Evolutionary conservation across 2,797 vertebrate species (phyloP).

Genomic region (Nothura maculosa): DNA sequence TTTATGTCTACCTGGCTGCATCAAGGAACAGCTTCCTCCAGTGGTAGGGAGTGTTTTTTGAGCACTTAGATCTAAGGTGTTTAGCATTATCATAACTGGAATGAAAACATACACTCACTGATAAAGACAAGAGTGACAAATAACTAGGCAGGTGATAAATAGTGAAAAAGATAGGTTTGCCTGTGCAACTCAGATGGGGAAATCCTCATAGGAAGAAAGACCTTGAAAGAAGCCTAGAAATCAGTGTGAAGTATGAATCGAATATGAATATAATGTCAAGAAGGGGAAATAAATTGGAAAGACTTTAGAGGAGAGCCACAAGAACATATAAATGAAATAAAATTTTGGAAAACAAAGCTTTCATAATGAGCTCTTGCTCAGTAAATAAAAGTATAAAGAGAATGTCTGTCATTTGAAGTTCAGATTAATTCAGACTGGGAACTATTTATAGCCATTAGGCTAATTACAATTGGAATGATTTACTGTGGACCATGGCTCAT

Average conservation of each 20-base stretch:
- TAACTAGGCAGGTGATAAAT: neutral
- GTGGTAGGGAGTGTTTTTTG: neutral
- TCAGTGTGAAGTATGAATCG: neutral
- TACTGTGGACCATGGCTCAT: neutral
- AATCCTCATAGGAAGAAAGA: neutral
- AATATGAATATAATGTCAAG: neutral
- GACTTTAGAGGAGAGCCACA: neutral
- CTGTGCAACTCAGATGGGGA: neutral
- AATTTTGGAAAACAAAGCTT: constrained; percentile 24
- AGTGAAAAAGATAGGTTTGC: neutral
- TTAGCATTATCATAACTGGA: neutral
- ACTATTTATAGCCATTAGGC: constrained; percentile 5
- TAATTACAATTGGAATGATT: constrained; percentile 41
- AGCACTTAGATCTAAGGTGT: neutral
- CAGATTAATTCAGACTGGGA: neutral
- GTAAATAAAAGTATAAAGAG: constrained; percentile 16
- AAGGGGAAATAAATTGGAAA: neutral
- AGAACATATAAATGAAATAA: neutral
- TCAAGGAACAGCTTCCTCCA: neutral
- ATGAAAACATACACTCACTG: neutral
- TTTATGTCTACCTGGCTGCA: neutral
- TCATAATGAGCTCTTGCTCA: constrained; percentile 27
- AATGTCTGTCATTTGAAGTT: constrained; percentile 1
- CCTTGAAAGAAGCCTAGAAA: neutral
- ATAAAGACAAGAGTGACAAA: neutral